Evolutionary conservation across 1,140 invertebrate species (phyloP).

Genomic region (Homarus americanus): DNA sequence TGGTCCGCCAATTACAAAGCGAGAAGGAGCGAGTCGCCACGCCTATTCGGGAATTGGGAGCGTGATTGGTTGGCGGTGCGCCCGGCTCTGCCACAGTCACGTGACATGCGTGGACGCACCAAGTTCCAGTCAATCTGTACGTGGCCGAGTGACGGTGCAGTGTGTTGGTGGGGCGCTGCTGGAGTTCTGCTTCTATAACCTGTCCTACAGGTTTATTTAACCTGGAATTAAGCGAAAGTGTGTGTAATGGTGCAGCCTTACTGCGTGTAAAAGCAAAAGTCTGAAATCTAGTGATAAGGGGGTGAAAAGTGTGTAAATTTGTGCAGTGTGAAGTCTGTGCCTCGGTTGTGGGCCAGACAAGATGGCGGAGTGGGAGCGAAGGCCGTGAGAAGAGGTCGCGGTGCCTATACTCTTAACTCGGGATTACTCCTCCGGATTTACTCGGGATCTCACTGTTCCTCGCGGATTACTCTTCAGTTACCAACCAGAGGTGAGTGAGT

Average conservation of each 20-base stretch:
- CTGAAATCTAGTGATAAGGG: slow-evolving; percentile 55
- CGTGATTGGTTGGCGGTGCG: slow-evolving; percentile 43
- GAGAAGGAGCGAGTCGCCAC: slow-evolving; percentile 35
- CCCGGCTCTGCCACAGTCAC: slow-evolving; percentile 65
- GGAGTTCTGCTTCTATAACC: slow-evolving; percentile 48
- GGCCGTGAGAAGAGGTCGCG: slow-evolving; percentile 61
- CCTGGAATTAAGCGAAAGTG: slow-evolving; percentile 48
- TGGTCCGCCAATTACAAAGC: slow-evolving; percentile 19
- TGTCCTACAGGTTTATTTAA: slow-evolving; percentile 28
- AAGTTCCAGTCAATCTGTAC: slow-evolving; percentile 64
- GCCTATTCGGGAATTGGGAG: slow-evolving; percentile 2
- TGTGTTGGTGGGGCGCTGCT: slow-evolving; percentile 60
- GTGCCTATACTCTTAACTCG: slow-evolving; percentile 52
- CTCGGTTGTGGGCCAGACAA: slow-evolving; percentile 65
- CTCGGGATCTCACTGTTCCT: not conserved
- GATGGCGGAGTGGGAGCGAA: slow-evolving; percentile 68
- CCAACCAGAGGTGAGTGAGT: slow-evolving; percentile 44
- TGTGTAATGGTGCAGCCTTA: slow-evolving; percentile 42
- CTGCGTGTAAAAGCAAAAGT: slow-evolving; percentile 41
- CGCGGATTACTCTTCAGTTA: slow-evolving; percentile 31
- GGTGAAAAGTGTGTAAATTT: slow-evolving; percentile 59
- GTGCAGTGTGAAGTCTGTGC: slow-evolving; percentile 58
- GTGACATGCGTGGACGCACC: slow-evolving; percentile 68
- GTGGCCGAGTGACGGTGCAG: slow-evolving; percentile 63
- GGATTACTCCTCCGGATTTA: slow-evolving; percentile 62